Evolutionary conservation across 2,113 vertebrate genomes (phyloP), one percentile per base, ranked within the genome.

Genomic region (Petaurus breviceps): DNA sequence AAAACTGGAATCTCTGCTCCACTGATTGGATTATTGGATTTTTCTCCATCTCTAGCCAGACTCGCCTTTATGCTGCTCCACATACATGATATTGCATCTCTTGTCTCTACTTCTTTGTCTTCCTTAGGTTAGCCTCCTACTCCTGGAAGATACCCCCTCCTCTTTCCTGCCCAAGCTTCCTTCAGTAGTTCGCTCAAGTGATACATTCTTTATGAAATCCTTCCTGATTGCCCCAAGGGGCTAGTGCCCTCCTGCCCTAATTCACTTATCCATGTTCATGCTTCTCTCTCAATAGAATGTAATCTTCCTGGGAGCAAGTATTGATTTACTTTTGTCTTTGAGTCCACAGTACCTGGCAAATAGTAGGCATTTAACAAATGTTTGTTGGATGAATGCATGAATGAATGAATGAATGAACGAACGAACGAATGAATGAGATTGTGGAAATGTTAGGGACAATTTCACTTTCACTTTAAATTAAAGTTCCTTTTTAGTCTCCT

Each of bases 401-500:
- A 84, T 23, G 68, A 84, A 84, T 22, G 6, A 43, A 84, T 22
- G 68, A 68, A 68, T 68, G 57, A 84, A 84, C 8, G 6, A 43
- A 84, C 8, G 68, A 68, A 68, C 37, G 57, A 68, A 28, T 61
- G 28, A 49, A 49, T 61, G 55, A 37, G 28, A 37, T 49, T 49
- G 16, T 22, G 16, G 37, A 84, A 51, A 28, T 91, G 19, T 91
- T 92, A 51, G 19, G 10, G 26, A n/a, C 19, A 90, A 23, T 89
- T 90, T 91, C 31, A 31, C 91, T 92, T 89, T 93, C 53, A 37
- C n/a, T 96, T 91, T 96, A 92, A 89, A 23, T 92, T 96, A 31
- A 46, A 3, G 93, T 93, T 97, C 95, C 92, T 92, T 96, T 95
- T 94, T 57, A 93, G 91, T 51, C 92, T 46, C 94, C 53, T 51